Evolutionary conservation across 2,113 vertebrate genomes (phyloP).

Genomic region (Fukomys damarensis): DNA sequence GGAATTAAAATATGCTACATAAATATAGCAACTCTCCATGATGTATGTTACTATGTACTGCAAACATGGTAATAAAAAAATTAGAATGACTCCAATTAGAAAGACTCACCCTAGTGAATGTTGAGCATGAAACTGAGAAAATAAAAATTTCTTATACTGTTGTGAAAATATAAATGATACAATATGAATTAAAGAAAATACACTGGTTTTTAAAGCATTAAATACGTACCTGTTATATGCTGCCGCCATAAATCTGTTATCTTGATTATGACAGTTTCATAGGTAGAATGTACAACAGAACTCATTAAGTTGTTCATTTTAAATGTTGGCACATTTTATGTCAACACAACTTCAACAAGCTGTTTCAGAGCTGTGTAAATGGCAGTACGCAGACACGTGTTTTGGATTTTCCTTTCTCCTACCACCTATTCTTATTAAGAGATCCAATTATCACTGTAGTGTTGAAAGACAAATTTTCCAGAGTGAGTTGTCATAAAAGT

Average conservation of each 20-base stretch:
- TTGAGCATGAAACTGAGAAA: not conserved
- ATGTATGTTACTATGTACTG: too few species aligned
- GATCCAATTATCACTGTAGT: not conserved
- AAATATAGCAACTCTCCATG: too few species aligned
- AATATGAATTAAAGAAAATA: not conserved
- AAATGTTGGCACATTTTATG: not conserved
- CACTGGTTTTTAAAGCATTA: not conserved
- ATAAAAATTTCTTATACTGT: not conserved
- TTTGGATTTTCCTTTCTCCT: not conserved
- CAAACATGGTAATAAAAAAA: too few species aligned
- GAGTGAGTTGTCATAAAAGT: too few species aligned
- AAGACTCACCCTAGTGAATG: not conserved
- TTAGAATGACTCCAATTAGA: too few species aligned
- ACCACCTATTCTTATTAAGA: not conserved
- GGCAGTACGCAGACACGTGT: not conserved
- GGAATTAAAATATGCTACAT: too few species aligned
- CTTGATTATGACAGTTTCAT: not conserved
- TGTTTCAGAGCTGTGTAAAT: not conserved
- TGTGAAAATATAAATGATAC: not conserved
- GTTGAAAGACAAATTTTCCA: not conserved
- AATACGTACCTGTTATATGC: not conserved
- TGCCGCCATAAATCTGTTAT: not conserved
- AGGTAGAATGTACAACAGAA: not conserved
- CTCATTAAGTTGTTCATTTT: not conserved
- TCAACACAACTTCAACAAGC: not conserved